Evolutionary conservation across 2,888 invertebrate genomes (phyloP), one percentile per base, ranked within the genome.

Genomic region (Noctua pronuba): DNA sequence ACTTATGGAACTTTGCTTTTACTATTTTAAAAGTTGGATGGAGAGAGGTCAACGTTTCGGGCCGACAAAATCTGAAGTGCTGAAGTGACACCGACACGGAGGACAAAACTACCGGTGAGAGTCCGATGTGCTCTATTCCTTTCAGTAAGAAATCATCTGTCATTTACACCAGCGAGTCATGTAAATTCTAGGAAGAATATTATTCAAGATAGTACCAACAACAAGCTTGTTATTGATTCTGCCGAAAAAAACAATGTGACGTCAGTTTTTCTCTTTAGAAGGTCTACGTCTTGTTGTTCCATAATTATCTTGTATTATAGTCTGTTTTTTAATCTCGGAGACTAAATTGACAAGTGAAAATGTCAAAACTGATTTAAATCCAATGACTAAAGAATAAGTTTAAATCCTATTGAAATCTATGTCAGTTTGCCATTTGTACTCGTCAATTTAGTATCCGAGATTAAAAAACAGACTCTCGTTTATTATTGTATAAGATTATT

Each of bases 181-280:
- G 10, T 38, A 24, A 52, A 65, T 75, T 66, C 18, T 46, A 28
- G 0, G 31, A 77, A 31, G 28, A 46, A 28, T 0, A 7, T 35
- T 66, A 66, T 24, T 58, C 24, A 41, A 49, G 58, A 49, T 31
- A 21, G 0, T 21, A 21, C 13, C 46, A 64, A 52, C 11, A 68
- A 52, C 69, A 68, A 0, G 31, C 11, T 38, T 68, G 49, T 69
- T 77, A 64, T 77, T 64, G 44, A 28, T 55, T 77, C 52, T 10
- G 13, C 10, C 49, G 11, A 31, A 76, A 60, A 41, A 64, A 24
- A 55, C 31, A 62, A 52, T 10, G 6, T 41, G 4, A 13, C 13
- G 18, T 64, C 52, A 35, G 18, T 68, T 76, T 52, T 24, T 65
- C 18, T 44, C 24, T 21, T 52, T n/a, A 2, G 35, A 31, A 65